These are phyloP conservation scores for Dasysyrphus tricinctus DNA, from an alignment of 2,888 invertebrate species.

Conservation along the genomic window DNA sequence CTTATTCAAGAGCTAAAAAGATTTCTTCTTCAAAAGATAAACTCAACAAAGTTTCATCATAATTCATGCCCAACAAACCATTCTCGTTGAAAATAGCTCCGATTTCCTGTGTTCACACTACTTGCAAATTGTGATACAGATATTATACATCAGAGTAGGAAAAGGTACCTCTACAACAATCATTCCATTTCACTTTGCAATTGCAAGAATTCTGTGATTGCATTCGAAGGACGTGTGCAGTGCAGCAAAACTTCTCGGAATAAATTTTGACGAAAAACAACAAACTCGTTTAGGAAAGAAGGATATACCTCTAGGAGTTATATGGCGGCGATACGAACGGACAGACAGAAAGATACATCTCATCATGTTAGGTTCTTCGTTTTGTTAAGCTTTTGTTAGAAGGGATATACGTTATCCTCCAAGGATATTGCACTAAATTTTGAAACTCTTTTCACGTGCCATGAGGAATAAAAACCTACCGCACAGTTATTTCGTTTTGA, in stretches of 20 bases:
- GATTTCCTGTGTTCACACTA: conserved; percentile 28
- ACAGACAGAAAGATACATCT: conserved; percentile 5
- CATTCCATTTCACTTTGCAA: conserved; percentile 17
- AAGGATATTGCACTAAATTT: conserved; percentile 62
- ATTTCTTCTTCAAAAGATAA: conserved; percentile 15
- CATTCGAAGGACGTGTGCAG: conserved; percentile 33
- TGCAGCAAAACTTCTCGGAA: conserved; percentile 57
- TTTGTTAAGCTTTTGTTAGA: not conserved
- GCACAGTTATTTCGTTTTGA: conserved; percentile 27
- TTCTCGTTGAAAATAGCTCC: conserved; percentile 13
- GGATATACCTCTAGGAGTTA: not conserved
- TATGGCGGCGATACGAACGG: not conserved
- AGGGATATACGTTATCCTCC: conserved; percentile 64
- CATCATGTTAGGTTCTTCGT: not conserved
- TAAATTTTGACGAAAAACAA: conserved; percentile 69
- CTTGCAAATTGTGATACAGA: conserved; percentile 21
- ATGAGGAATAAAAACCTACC: conserved; percentile 13
- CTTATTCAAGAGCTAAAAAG: not conserved
- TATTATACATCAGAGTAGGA: not conserved
- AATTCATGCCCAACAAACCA: conserved; percentile 32
- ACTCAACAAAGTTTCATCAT: conserved; percentile 40
- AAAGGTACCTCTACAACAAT: not conserved
- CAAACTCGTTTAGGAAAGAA: conserved; percentile 28
- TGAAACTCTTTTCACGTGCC: conserved; percentile 48
- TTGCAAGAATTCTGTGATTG: conserved; percentile 51